A percentile compares a stretch with the other conserved stretches of the same genome.
These are phyloP conservation scores for Electrophaes corylata DNA, from an alignment of 2,888 invertebrate genomes.

Conservation along the genomic window DNA sequence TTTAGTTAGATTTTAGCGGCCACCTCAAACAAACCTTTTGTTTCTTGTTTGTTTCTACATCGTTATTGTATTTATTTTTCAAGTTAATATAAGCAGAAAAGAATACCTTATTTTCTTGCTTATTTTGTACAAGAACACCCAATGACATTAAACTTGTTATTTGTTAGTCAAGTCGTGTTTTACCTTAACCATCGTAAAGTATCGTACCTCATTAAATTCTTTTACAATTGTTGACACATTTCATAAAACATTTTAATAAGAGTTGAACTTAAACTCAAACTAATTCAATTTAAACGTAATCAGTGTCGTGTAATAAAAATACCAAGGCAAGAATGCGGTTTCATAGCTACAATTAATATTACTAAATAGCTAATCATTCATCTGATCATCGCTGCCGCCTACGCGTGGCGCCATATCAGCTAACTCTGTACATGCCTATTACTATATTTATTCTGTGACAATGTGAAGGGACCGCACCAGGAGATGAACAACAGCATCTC, in stretches of 20 bases:
- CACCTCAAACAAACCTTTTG: not conserved
- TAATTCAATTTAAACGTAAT: constrained; percentile 33
- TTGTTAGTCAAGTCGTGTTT: not conserved
- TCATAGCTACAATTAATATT: constrained; percentile 75
- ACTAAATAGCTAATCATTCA: constrained; percentile 80
- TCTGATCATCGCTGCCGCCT: constrained; percentile 70
- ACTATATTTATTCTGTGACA: no score
- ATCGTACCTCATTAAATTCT: not conserved
- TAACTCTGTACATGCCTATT: constrained; percentile 25
- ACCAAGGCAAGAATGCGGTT: constrained; percentile 56
- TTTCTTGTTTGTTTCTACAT: not conserved
- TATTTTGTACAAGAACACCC: not conserved
- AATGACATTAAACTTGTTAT: not conserved
- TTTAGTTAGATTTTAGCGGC: not conserved
- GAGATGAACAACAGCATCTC: no score
- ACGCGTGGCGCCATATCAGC: constrained; percentile 65
- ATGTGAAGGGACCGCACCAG: no score
- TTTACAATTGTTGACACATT: constrained; percentile 15
- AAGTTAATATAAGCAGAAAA: not conserved
- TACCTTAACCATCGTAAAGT: not conserved
- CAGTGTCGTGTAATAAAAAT: constrained; percentile 54
- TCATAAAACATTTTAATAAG: constrained; percentile 6
- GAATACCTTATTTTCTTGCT: not conserved
- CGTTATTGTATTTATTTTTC: not conserved
- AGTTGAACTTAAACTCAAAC: constrained; percentile 22